A percentile compares a stretch with the other conserved stretches of the same genome.
Evolutionary conservation across 2,888 invertebrate species (phyloP).

Genomic region (Drosophila rubida): DNA sequence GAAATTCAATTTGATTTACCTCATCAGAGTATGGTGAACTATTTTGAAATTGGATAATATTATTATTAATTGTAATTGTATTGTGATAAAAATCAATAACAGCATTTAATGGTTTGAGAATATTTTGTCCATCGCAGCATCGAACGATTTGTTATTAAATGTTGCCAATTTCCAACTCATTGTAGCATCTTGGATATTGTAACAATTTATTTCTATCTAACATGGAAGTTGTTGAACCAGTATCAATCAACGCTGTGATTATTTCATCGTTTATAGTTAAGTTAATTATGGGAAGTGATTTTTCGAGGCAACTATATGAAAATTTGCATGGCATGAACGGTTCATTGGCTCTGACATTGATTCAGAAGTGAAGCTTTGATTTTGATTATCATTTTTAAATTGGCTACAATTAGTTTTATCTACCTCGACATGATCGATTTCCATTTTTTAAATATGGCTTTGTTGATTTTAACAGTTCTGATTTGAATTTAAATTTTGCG

Average conservation of each 20-base stretch:
- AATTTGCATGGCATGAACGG: constrained; percentile 45
- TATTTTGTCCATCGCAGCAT: constrained; percentile 36
- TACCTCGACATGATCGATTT: constrained; percentile 21
- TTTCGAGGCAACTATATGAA: constrained; percentile 40
- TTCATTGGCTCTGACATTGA: constrained; percentile 24
- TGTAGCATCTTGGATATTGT: constrained; percentile 35
- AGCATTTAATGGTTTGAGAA: constrained; percentile 39
- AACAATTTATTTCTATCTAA: constrained; percentile 34
- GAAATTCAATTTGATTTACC: constrained; percentile 15
- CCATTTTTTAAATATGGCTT: constrained; percentile 25
- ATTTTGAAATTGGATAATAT: constrained; percentile 18
- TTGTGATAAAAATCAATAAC: constrained; percentile 40
- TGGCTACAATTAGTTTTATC: constrained; percentile 18
- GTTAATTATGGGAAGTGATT: constrained; percentile 46
- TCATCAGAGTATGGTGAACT: constrained; percentile 22
- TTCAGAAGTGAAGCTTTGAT: constrained; percentile 23
- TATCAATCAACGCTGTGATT: constrained; percentile 46
- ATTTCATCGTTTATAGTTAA: constrained; percentile 44
- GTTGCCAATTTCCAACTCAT: constrained; percentile 49
- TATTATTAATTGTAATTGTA: constrained; percentile 22
- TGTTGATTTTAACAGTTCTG: constrained; percentile 6
- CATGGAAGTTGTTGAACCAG: constrained; percentile 43
- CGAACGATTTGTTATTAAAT: constrained; percentile 35
- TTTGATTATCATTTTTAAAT: constrained; percentile 18
- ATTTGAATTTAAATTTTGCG: constrained; percentile 28